Conservation (phyloP, 2,888 invertebrate species). For the Microchrysa polita region DNA sequence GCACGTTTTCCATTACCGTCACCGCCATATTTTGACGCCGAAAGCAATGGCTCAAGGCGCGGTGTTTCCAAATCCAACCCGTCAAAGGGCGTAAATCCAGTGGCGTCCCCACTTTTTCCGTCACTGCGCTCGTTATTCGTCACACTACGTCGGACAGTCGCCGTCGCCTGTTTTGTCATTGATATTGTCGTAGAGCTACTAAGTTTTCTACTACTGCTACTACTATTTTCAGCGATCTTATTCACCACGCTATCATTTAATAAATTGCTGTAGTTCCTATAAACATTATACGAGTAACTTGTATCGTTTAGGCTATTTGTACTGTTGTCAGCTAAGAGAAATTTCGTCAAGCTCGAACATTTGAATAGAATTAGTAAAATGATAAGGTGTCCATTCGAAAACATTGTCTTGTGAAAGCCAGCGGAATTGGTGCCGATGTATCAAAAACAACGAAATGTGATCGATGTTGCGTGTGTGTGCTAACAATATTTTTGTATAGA, state of each 20-base stretch:
- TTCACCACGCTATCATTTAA: constrained; percentile 2
- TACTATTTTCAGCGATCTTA: neutral
- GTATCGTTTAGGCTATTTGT: constrained; percentile 50
- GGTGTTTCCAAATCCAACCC: neutral
- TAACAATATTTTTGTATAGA: too few relatives aligned
- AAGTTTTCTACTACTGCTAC: neutral
- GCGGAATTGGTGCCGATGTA: neutral
- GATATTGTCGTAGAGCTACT: constrained; percentile 21
- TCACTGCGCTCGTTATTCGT: neutral
- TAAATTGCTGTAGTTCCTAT: constrained; percentile 28
- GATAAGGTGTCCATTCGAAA: constrained; percentile 55
- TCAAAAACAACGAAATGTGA: constrained; percentile 8
- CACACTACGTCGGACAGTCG: neutral
- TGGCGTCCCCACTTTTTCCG: neutral
- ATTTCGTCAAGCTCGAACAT: constrained; percentile 52
- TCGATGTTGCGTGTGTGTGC: neutral
- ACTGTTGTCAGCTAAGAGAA: constrained; percentile 53
- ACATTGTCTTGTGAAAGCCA: constrained; percentile 52
- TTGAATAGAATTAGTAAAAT: constrained; percentile 54
- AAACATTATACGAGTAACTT: constrained; percentile 46
- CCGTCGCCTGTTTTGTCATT: constrained; percentile 34
- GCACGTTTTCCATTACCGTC: constrained; percentile 27
- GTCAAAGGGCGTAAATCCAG: neutral
- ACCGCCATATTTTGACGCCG: constrained; percentile 25
- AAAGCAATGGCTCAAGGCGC: constrained; percentile 15